phyloP scores from a whole-genome alignment of 2,888 invertebrate genomes.

The Microctonus aethiopoides region DNA sequence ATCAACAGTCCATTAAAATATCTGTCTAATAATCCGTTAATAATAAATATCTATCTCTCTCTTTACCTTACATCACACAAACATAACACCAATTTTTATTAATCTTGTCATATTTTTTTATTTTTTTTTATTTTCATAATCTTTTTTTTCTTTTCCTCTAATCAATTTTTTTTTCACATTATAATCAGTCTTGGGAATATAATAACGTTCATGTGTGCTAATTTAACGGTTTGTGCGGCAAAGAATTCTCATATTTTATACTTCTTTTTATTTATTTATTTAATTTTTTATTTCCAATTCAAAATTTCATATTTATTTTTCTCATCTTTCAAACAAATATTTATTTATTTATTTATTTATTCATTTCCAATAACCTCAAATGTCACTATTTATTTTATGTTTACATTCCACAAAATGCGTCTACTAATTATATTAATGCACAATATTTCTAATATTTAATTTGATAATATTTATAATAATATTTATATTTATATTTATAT shows the following conservation, averaged over 20 bases:
- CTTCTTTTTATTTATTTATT: conserved; percentile 1
- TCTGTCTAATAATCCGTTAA: conserved; percentile 61
- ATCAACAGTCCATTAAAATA: conserved; percentile 65
- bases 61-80: conserved; percentile 62
- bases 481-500: conserved; percentile 14
- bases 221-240: conserved; percentile 21
- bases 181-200: conserved; percentile 49
- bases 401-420: too few species aligned
- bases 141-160: conserved; percentile 35
- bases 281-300: too few species aligned
- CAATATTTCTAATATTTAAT: background rate
- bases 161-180: conserved; percentile 38
- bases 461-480: background rate
- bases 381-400: too few species aligned
- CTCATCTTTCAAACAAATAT: background rate
- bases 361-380: too few species aligned
- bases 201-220: conserved; percentile 40
- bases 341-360: too few species aligned
- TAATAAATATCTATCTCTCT: conserved; percentile 62
- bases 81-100: conserved; percentile 64
- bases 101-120: conserved; percentile 39
- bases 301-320: conserved; percentile 11
- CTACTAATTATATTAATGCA: background rate
- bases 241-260: background rate
- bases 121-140: background rate